phyloP scores from a whole-genome alignment of 1,140 invertebrate genomes.

The Andricus grossulariae region DNA sequence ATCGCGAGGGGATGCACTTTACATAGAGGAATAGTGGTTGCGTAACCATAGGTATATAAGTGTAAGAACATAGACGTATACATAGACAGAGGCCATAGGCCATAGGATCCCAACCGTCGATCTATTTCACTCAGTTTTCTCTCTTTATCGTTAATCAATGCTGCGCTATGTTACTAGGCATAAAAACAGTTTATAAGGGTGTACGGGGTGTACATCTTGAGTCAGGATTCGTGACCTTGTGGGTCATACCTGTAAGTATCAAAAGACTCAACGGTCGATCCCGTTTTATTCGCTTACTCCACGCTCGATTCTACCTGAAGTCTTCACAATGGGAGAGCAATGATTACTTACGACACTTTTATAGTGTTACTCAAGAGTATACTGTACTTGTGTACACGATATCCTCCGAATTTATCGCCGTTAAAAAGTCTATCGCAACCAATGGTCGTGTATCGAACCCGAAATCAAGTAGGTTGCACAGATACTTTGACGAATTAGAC shows the following conservation, averaged over 20 bases:
- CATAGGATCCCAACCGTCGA: slow-evolving; percentile 60
- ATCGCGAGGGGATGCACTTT: slow-evolving; percentile 45
- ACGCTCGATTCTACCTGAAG: slow-evolving; percentile 29
- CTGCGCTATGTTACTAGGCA: slow-evolving; percentile 35
- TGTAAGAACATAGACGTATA: neutral
- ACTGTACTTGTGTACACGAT: slow-evolving; percentile 6
- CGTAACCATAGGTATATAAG: neutral
- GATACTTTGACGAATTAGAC: neutral
- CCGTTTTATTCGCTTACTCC: slow-evolving; percentile 40
- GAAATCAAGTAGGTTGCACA: neutral
- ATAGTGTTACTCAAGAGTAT: slow-evolving; percentile 26
- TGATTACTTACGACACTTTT: slow-evolving; percentile 30
- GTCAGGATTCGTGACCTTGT: slow-evolving; percentile 41
- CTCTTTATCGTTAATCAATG: slow-evolving; percentile 55
- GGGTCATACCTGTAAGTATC: slow-evolving; percentile 48
- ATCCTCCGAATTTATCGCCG: slow-evolving; percentile 11
- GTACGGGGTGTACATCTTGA: slow-evolving; percentile 41
- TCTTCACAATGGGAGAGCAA: slow-evolving; percentile 2
- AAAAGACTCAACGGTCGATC: slow-evolving; percentile 55
- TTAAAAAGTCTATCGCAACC: neutral
- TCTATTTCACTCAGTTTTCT: slow-evolving; percentile 57
- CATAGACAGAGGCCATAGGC: slow-evolving; percentile 34
- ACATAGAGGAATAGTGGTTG: slow-evolving; percentile 34
- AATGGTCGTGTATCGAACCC: neutral
- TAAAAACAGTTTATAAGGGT: slow-evolving; percentile 40